Conservation (phyloP, 1,140 invertebrate genomes). For the Plectrocnemia conspersa region DNA sequence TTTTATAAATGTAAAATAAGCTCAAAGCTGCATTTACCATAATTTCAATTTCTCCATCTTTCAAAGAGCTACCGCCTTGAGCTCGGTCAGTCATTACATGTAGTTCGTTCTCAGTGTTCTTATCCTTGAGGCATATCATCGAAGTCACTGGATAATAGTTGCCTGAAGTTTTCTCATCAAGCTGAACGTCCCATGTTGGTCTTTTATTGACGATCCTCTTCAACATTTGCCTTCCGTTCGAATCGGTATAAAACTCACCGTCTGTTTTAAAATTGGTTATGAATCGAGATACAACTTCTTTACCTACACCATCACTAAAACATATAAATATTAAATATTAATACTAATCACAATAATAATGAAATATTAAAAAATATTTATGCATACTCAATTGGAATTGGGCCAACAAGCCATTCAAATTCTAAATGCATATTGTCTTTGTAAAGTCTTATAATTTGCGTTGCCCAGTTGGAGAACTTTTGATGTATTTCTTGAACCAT, state of each 20-base stretch:
- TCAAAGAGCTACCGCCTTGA: constrained; percentile 78
- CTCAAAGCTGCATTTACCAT: constrained; percentile 56
- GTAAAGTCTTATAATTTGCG: constrained; percentile 76
- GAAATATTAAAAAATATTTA: neutral
- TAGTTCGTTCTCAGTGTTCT: constrained; percentile 49
- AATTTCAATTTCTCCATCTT: constrained; percentile 69
- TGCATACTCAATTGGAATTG: constrained; percentile 77
- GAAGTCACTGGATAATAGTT: constrained; percentile 96
- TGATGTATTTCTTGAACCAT: constrained; percentile 82
- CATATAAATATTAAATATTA: constrained; percentile 3
- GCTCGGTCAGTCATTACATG: constrained; percentile 80
- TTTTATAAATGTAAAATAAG: neutral
- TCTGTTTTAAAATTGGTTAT: constrained; percentile 60
- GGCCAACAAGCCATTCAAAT: constrained; percentile 90
- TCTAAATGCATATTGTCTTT: constrained; percentile 64
- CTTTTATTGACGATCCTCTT: constrained; percentile 67
- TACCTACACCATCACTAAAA: constrained; percentile 61
- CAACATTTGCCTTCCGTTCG: constrained; percentile 87
- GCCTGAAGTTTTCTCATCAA: constrained; percentile 58
- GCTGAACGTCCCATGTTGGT: constrained; percentile 64
- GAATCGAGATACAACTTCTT: constrained; percentile 78
- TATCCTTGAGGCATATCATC: constrained; percentile 67
- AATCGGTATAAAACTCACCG: constrained; percentile 84
- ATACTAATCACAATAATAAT: neutral
- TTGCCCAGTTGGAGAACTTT: constrained; percentile 64